Percentiles rank a stretch among this genome's conserved stretches.
These are phyloP conservation scores for Aleiodes testaceus DNA, from an alignment of 2,888 invertebrate species.

Conservation along the genomic window DNA sequence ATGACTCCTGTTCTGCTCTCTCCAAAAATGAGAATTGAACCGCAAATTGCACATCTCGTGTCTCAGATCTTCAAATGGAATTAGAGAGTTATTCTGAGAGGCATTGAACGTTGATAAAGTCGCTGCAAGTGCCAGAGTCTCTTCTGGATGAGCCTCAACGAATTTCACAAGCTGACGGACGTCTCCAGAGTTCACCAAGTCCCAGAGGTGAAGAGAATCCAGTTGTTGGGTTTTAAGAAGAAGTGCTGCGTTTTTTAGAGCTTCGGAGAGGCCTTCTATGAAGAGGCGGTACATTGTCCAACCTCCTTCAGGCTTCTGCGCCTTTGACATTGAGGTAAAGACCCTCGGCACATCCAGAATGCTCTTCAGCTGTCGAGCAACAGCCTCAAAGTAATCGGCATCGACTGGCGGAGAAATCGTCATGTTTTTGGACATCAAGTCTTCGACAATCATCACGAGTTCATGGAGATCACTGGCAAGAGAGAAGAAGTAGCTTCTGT, in stretches of 20 bases:
- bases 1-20: conserved; percentile 48
- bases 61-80: conserved; percentile 53
- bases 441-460: conserved; percentile 46
- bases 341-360: conserved; percentile 56
- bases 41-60: conserved; percentile 56
- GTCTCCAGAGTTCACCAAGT: conserved; percentile 59
- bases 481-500: conserved; percentile 55
- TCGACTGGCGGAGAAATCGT: conserved; percentile 72
- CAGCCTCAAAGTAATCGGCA: conserved; percentile 68
- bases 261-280: conserved; percentile 60
- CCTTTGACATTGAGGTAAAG: neutral
- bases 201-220: conserved; percentile 57
- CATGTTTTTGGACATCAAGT: conserved; percentile 51
- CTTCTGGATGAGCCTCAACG: conserved; percentile 60
- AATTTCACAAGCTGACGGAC: conserved; percentile 61
- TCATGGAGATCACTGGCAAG: conserved; percentile 55
- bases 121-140: conserved; percentile 60
- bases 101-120: conserved; percentile 52
- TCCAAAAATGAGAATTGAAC: conserved; percentile 60
- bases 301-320: conserved; percentile 28
- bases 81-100: conserved; percentile 27
- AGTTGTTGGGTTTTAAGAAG: conserved; percentile 52
- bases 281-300: conserved; percentile 55
- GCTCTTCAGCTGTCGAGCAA: conserved; percentile 67
- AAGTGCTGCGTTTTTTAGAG: conserved; percentile 55